phyloP scores from a whole-genome alignment of 2,888 invertebrate genomes.

The Cryptus armator region DNA sequence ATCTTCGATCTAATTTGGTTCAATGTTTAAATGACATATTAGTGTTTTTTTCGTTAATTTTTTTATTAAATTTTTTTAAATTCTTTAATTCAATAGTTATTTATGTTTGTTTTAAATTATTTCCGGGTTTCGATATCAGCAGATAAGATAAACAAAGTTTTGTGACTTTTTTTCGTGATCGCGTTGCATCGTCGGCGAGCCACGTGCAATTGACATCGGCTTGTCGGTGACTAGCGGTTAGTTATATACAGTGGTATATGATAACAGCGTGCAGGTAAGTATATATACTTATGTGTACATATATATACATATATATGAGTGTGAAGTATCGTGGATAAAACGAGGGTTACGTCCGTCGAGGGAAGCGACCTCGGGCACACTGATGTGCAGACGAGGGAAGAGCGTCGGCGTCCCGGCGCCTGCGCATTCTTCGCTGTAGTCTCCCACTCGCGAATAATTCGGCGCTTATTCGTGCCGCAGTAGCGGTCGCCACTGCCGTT shows the following conservation, averaged over 20 bases:
- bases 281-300: not conserved
- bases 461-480: conserved; percentile 30
- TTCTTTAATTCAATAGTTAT: not conserved
- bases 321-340: not conserved
- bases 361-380: conserved; percentile 78
- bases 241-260: not conserved
- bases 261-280: conserved; percentile 1
- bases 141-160: conserved; percentile 1
- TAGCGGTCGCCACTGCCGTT: conserved; percentile 14
- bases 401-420: conserved; percentile 71
- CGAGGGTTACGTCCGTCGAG: conserved; percentile 74
- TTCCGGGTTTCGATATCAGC: not conserved
- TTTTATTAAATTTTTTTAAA: not conserved
- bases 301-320: conserved; percentile 22
- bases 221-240: not conserved
- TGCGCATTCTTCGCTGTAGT: conserved; percentile 64
- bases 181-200: conserved; percentile 9
- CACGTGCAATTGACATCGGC: conserved; percentile 44
- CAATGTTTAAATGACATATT: not conserved
- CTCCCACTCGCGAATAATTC: conserved; percentile 57
- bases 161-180: not conserved
- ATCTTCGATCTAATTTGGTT: not conserved
- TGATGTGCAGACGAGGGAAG: conserved; percentile 68
- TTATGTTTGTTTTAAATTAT: not conserved
- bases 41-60: not conserved